These are phyloP conservation scores for Delichon dasypus DNA, from an alignment of 2,797 vertebrate species.

Conservation along the genomic window DNA sequence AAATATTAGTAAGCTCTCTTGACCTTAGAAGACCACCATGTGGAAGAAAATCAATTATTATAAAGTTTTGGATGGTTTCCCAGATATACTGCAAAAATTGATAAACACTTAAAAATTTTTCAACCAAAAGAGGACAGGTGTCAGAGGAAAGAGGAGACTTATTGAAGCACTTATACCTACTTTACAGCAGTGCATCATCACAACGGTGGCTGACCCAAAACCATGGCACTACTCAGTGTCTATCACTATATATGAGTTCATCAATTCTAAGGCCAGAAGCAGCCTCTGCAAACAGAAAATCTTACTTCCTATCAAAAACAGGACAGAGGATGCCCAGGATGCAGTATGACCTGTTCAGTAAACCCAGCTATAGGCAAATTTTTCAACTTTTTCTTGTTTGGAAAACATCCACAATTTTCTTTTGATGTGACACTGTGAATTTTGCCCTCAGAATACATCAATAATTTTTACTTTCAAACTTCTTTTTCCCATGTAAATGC, in stretches of 20 bases:
- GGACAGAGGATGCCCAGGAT: neutral
- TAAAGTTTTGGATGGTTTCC: conserved; percentile 28
- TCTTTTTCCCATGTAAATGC: neutral
- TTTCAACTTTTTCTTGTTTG: neutral
- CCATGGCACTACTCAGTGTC: neutral
- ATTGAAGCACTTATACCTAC: neutral
- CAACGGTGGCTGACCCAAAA: neutral
- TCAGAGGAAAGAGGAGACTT: neutral
- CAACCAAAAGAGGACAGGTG: neutral
- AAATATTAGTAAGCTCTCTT: neutral
- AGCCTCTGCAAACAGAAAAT: neutral
- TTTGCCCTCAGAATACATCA: neutral
- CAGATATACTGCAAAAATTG: neutral
- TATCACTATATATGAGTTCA: neutral
- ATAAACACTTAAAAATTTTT: conserved; percentile 18
- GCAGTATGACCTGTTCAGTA: neutral
- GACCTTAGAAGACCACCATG: neutral
- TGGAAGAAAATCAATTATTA: conserved; percentile 2
- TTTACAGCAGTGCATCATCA: neutral
- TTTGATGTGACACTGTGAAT: neutral
- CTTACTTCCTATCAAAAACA: neutral
- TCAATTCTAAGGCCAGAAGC: neutral
- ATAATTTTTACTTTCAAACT: neutral
- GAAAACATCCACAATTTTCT: neutral
- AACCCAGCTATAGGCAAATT: neutral